Evolutionary conservation across 2,113 vertebrate species (phyloP).

Genomic region (Perognathus longimembris): DNA sequence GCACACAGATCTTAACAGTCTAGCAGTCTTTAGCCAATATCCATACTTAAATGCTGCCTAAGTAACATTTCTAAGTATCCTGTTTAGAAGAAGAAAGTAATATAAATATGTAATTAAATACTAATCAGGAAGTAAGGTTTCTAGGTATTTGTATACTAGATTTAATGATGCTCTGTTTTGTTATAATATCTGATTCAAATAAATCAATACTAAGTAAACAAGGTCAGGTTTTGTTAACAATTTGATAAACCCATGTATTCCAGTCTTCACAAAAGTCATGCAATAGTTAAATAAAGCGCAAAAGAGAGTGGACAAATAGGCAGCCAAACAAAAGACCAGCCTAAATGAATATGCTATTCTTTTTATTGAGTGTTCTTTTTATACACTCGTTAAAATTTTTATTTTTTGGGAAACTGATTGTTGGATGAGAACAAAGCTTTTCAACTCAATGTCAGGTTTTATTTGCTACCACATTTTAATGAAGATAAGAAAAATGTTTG

Average conservation of each 20-base stretch:
- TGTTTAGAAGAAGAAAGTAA: not conserved
- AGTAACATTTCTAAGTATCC: not conserved
- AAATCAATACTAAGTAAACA: not conserved
- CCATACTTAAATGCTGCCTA: not conserved
- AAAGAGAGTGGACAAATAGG: not conserved
- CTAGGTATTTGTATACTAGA: not conserved
- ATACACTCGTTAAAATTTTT: not conserved
- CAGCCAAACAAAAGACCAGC: not conserved
- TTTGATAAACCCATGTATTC: not conserved
- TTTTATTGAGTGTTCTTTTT: constrained; percentile 37
- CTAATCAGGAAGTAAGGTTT: not conserved
- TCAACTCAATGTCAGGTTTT: constrained; percentile 19
- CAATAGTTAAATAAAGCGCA: not conserved
- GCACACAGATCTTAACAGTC: not conserved
- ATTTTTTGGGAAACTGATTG: constrained; percentile 35
- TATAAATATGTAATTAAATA: not conserved
- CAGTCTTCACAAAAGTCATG: not conserved
- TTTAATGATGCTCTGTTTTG: not conserved
- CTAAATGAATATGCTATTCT: not conserved
- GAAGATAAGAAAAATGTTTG: not conserved
- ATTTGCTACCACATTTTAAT: constrained; percentile 29
- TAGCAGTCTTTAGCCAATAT: not conserved
- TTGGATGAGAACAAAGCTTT: constrained; percentile 6
- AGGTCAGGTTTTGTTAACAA: not conserved
- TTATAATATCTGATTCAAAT: not conserved